Conservation (phyloP, 2,888 invertebrate genomes). For the Caenorhabditis macrosperma region DNA sequence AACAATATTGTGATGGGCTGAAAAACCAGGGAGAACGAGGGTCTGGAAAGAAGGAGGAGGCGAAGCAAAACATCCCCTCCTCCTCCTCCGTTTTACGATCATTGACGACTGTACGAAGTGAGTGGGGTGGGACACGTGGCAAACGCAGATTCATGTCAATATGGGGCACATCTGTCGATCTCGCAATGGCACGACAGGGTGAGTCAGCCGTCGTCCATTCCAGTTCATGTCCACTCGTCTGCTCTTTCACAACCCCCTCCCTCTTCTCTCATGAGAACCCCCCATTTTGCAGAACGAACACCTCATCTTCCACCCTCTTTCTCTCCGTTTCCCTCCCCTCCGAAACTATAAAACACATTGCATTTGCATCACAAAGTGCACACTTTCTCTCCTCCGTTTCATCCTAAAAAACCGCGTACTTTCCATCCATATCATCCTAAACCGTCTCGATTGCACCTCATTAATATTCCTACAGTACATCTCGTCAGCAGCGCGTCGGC, state of each 20-base stretch:
- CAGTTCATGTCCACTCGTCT: background rate
- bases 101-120: constrained; percentile 21
- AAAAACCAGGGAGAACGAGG: constrained; percentile 1
- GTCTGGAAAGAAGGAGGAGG: constrained; percentile 26
- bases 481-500: background rate
- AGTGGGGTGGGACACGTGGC: no score
- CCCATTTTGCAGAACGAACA: constrained; percentile 40
- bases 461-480: constrained; percentile 49
- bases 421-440: background rate
- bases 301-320: constrained; percentile 7
- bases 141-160: no score
- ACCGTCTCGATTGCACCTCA: constrained; percentile 41
- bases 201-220: no score
- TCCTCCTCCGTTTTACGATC: constrained; percentile 27
- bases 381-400: constrained; percentile 6
- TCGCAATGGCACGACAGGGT: no score
- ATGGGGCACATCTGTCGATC: no score
- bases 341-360: constrained; percentile 15
- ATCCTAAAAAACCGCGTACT: background rate
- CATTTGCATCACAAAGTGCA: constrained; percentile 26
- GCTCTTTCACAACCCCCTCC: background rate
- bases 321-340: background rate
- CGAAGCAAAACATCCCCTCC: constrained; percentile 38
- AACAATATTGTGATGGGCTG: constrained; percentile 33
- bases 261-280: background rate